Evolutionary conservation across 2,888 invertebrate genomes (phyloP).

Genomic region (Plagiodera versicolora): DNA sequence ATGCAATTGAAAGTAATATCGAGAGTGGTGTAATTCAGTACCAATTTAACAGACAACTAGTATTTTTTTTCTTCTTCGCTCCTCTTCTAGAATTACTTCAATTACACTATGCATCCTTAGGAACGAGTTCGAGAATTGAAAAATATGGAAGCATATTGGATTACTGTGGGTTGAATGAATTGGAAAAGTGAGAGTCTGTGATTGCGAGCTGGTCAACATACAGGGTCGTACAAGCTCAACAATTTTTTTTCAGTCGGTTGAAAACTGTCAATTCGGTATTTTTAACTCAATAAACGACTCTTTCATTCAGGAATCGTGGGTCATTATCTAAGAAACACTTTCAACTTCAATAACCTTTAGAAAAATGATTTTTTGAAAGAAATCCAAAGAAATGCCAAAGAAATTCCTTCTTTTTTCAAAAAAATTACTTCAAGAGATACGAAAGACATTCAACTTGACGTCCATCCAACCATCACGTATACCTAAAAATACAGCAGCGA

Average conservation of each 20-base stretch:
- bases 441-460: too few relatives aligned
- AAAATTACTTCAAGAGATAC: too few relatives aligned
- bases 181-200: background rate
- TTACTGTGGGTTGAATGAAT: background rate
- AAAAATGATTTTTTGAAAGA: too few relatives aligned
- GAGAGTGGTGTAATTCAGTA: slow-evolving; percentile 23
- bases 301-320: too few relatives aligned
- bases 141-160: background rate
- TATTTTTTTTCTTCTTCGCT: background rate
- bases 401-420: too few relatives aligned
- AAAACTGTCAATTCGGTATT: too few relatives aligned
- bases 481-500: background rate
- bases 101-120: background rate
- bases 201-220: background rate
- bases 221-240: background rate
- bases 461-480: background rate
- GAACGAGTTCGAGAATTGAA: slow-evolving; percentile 1
- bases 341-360: too few relatives aligned
- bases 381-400: too few relatives aligned
- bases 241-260: too few relatives aligned
- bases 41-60: slow-evolving; percentile 16
- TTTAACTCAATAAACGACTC: too few relatives aligned
- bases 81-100: slow-evolving; percentile 11
- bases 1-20: slow-evolving; percentile 23
- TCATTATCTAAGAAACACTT: too few relatives aligned